Percentiles rank a stretch among this genome's conserved stretches.
Evolutionary conservation across 2,113 vertebrate genomes (phyloP).

Genomic region (Nycticorax nycticorax): DNA sequence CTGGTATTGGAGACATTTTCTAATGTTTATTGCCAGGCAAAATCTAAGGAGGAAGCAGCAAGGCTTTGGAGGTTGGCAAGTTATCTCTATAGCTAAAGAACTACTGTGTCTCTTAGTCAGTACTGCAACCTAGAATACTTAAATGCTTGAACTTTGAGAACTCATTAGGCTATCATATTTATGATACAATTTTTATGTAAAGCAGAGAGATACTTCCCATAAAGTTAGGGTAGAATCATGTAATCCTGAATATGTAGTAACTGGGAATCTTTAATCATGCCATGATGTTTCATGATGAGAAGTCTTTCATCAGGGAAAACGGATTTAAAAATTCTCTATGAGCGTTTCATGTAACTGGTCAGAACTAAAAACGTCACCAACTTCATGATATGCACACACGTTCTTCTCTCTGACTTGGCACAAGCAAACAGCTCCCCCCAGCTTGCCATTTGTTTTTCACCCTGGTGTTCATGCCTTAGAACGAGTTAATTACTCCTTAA

Average conservation of each 20-base stretch:
- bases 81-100: neutral
- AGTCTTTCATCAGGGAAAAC: neutral
- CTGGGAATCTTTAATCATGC: neutral
- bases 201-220: neutral
- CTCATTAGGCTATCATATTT: neutral
- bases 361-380: neutral
- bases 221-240: neutral
- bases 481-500: neutral
- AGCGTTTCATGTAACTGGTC: neutral
- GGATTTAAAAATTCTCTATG: neutral
- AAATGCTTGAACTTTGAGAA: neutral
- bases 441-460: neutral
- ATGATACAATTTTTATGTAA: neutral
- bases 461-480: neutral
- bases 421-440: neutral
- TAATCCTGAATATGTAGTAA: neutral
- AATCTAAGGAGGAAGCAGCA: neutral
- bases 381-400: neutral
- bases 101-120: neutral
- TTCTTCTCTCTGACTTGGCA: neutral
- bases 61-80: neutral
- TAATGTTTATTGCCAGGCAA: neutral
- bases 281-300: neutral
- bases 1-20: neutral
- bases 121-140: neutral